Percentiles rank a stretch among this genome's conserved stretches.
Evolutionary conservation across 1,140 invertebrate species (phyloP).

Genomic region (Drosophila pallidifrons): DNA sequence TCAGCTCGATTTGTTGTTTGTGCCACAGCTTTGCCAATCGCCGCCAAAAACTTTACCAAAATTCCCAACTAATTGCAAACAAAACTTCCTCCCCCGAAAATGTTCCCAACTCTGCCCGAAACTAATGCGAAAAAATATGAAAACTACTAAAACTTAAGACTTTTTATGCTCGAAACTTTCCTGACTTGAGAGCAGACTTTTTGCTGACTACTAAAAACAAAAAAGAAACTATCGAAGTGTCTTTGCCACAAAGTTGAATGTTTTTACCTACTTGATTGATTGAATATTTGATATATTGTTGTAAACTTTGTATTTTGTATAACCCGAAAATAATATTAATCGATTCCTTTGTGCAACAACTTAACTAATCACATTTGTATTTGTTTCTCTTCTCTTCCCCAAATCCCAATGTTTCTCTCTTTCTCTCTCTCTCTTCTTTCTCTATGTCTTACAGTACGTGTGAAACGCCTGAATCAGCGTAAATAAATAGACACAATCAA

Average conservation of each 20-base stretch:
- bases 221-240: background rate
- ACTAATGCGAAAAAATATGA: slow-evolving; percentile 22
- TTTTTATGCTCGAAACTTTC: slow-evolving; percentile 32
- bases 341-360: slow-evolving; percentile 45
- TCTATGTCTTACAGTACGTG: slow-evolving; percentile 84
- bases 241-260: slow-evolving; percentile 55
- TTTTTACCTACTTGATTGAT: slow-evolving; percentile 58
- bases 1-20: slow-evolving; percentile 63
- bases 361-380: slow-evolving; percentile 72
- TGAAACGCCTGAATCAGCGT: slow-evolving; percentile 85
- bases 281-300: slow-evolving; percentile 58
- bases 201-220: slow-evolving; percentile 46
- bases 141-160: slow-evolving; percentile 25
- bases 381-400: slow-evolving; percentile 63
- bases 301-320: slow-evolving; percentile 46
- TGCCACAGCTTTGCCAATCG: slow-evolving; percentile 24
- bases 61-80: slow-evolving; percentile 21
- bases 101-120: background rate
- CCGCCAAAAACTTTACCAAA: slow-evolving; percentile 15
- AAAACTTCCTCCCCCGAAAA: background rate
- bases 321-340: slow-evolving; percentile 46
- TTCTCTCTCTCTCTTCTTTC: slow-evolving; percentile 41
- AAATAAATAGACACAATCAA: slow-evolving; percentile 81
- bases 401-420: slow-evolving; percentile 30
- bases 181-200: slow-evolving; percentile 34